A percentile compares a stretch with the other conserved stretches of the same genome.
These are phyloP conservation scores for Magallana angulata DNA, from an alignment of 1,140 invertebrate species.

Conservation along the genomic window DNA sequence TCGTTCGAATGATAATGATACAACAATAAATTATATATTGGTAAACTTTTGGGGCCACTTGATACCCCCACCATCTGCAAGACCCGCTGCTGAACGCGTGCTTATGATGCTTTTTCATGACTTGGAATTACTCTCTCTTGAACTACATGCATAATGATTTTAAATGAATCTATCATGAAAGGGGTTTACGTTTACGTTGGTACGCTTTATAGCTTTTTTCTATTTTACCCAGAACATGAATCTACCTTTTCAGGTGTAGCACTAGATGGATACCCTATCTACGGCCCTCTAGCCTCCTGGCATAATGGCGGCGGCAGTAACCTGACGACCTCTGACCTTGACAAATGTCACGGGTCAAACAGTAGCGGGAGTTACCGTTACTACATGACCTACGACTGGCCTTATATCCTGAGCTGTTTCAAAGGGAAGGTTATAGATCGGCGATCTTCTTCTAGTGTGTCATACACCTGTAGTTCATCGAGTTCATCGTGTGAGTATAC, in stretches of 20 bases:
- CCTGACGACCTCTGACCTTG: conserved; percentile 43
- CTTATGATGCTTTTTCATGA: too few relatives aligned
- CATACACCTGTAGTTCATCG: background rate
- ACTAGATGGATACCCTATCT: conserved; percentile 51
- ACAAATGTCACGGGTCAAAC: conserved; percentile 49
- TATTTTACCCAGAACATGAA: too few relatives aligned
- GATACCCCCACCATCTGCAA: too few relatives aligned
- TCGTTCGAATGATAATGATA: too few relatives aligned
- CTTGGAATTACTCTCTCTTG: too few relatives aligned
- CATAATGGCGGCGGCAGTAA: background rate
- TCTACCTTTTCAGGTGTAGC: conserved; percentile 31
- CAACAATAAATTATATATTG: too few relatives aligned
- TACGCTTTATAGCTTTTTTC: too few relatives aligned
- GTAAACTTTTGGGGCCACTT: too few relatives aligned
- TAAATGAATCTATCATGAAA: too few relatives aligned
- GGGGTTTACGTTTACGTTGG: too few relatives aligned
- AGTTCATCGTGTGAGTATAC: background rate
- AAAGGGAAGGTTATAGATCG: conserved; percentile 36
- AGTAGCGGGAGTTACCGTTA: conserved; percentile 48
- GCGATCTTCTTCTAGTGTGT: background rate
- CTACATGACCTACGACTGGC: conserved; percentile 45
- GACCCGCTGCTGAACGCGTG: too few relatives aligned
- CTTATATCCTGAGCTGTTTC: conserved; percentile 50
- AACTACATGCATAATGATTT: too few relatives aligned
- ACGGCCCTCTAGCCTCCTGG: conserved; percentile 40